Evolutionary conservation across 2,113 vertebrate genomes (phyloP), one percentile per base, ranked within the genome.

Genomic region (Panthera leo): DNA sequence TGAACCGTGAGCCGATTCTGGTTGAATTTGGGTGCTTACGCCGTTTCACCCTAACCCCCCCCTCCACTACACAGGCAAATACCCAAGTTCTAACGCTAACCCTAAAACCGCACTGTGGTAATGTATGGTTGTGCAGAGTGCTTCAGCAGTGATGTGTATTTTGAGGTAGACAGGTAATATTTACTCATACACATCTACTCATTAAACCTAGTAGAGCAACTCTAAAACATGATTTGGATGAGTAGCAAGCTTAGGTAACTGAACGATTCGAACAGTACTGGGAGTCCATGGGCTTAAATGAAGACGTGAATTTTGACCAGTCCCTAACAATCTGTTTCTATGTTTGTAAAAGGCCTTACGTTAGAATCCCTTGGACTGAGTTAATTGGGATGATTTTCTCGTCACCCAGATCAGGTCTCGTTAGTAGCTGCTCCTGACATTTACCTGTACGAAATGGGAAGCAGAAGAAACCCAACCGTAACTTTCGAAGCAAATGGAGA

Each of bases 131-230:
- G 1, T 95, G 97, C 16, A 85, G 98, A 87, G 97, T 0, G 85
- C 67, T 97, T 97, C 96, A 94, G 98, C 97, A 98, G 95, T 97
- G 82, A 89, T 87, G 94, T 92, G 93, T 90, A 89, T 95, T 98
- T 88, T 98, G 98, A 99, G 99, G 98, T 98, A 99, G 98, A 98
- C 98, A 98, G 98, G 98, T 96, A 80, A 76, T 88, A 95, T 58
- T 96, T 58, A 95, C 70, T 80, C 89, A 51, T 51, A 96, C 91
- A 95, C 93, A 84, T 16, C 86, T 71, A 23, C 94, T 97, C 93
- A 89, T 58, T 70, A 95, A 95, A 94, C 95, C 97, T 97, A 61
- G 92, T 21, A 71, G 23, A 83, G 89, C 63, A 91, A 93, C 78
- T 82, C 96, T 82, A 94, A 97, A 91, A 80, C 85, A 89, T 13